Evolutionary conservation across 2,113 vertebrate genomes (phyloP).

Genomic region (Chaetodon auriga): DNA sequence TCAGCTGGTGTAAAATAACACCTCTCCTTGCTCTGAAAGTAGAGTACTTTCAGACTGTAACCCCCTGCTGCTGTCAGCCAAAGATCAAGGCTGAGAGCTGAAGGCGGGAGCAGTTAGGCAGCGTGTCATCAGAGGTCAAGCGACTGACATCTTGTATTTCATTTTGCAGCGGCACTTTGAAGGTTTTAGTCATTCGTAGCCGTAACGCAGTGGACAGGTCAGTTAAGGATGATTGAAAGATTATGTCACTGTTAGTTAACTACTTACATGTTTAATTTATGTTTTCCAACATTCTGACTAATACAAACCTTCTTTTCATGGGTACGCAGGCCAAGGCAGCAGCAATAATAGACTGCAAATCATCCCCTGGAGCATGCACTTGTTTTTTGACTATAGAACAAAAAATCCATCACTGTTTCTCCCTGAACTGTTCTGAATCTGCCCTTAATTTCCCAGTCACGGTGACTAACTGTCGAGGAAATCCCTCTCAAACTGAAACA

Average conservation of each 20-base stretch:
- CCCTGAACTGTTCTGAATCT: slow-evolving; percentile 39
- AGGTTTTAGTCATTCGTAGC: not conserved
- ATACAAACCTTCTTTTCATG: not conserved
- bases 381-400: not conserved
- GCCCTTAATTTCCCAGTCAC: slow-evolving; percentile 54
- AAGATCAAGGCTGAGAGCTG: slow-evolving; percentile 52
- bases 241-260: not conserved
- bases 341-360: not conserved
- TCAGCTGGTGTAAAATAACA: slow-evolving; percentile 67
- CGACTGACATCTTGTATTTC: slow-evolving; percentile 25
- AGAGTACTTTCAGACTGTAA: slow-evolving; percentile 8
- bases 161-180: slow-evolving; percentile 24
- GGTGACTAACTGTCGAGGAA: slow-evolving; percentile 64
- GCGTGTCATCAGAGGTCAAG: slow-evolving; percentile 14
- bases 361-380: not conserved
- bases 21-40: slow-evolving; percentile 44
- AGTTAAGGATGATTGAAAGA: slow-evolving; percentile 10
- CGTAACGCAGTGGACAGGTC: not conserved
- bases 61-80: slow-evolving; percentile 37
- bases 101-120: not conserved
- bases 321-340: not conserved
- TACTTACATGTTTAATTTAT: not conserved
- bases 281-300: not conserved
- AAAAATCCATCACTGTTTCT: slow-evolving; percentile 5
- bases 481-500: slow-evolving; percentile 34